These are phyloP conservation scores for Eulemur macaco DNA, from an alignment of 2,113 vertebrate species.

Conservation along the genomic window DNA sequence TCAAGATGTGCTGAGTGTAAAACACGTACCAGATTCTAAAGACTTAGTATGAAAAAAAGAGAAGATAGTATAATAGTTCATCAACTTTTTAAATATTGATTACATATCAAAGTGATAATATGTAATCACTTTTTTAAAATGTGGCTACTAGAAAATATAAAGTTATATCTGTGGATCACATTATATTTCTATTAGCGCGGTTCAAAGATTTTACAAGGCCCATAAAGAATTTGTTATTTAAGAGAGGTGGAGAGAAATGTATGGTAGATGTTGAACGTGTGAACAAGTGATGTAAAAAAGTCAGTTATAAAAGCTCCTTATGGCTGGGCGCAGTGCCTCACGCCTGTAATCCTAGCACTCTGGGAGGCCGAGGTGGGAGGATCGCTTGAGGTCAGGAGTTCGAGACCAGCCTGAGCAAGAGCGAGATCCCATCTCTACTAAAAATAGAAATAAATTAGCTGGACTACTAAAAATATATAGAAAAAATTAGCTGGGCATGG, in stretches of 20 bases:
- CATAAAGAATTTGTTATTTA: neutral
- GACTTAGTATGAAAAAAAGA: neutral
- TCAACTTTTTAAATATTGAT: neutral
- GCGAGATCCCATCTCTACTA: too few relatives aligned
- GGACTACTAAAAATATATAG: too few relatives aligned
- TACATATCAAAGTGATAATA: neutral
- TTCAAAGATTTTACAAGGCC: neutral
- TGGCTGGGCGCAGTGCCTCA: neutral
- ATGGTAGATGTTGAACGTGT: neutral
- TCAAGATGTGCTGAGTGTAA: neutral
- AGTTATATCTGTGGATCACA: neutral
- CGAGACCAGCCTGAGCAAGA: too few relatives aligned
- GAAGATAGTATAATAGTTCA: neutral
- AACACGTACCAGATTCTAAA: neutral
- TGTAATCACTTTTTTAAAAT: neutral
- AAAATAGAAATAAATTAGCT: too few relatives aligned
- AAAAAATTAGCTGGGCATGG: too few relatives aligned
- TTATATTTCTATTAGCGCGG: neutral
- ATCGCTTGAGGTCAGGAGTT: too few relatives aligned
- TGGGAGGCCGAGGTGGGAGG: too few relatives aligned
- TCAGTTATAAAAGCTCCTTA: neutral
- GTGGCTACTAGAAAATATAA: neutral
- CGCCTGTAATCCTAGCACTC: too few relatives aligned
- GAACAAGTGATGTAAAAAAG: slow-evolving; percentile 15
- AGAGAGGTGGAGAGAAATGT: neutral